Evolutionary conservation across 1,140 invertebrate species (phyloP), one percentile per base, ranked within the genome.

Genomic region (Heliconius congener): DNA sequence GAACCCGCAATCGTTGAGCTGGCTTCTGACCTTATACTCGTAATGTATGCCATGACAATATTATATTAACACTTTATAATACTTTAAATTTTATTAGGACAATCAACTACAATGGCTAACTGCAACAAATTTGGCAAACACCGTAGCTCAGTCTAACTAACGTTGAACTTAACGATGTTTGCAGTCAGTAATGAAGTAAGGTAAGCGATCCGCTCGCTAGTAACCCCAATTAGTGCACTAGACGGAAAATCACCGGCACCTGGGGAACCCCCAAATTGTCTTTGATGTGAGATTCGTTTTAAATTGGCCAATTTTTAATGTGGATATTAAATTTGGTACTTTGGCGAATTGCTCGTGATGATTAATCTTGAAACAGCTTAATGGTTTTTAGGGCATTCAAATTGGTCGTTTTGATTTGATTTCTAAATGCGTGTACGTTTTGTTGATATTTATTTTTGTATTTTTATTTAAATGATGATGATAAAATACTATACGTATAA

Each of bases 201-300:
- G 74, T 74, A 27, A 27, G 34, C 73, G 73, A 52, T 37, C 57
- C 73, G 73, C 55, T 50, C 57, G 74, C 52, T 52, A 37, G 34
- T 27, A 55, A 27, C 82, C 23, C 77, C 83, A 87, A 87, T 87
- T 87, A 86, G 82, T 42, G 83, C 86, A 84, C 71, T 74, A 87
- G 86, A 87, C 86, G 85, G 86, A 86, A 87, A 86, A 87, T 87
- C 86, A 85, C 74, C 86, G 18, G 46, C 39, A 66, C 23, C 77
- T 52, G 37, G 73, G 57, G 60, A 42, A 50, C 60, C 66, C 73
- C 57, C 37, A 79, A 75, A 79, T 79, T 75, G 73, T 73, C 71
- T 76, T 52, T 75, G 46, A 57, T 57, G 34, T 72, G 5, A 50
- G 71, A 76, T 76, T 18, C 39, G 46, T 70, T 79, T 39, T 30